Percentiles rank a stretch among this genome's conserved stretches.
These are phyloP conservation scores for Onthophagus sagittarius DNA, from an alignment of 2,888 invertebrate genomes.

Conservation along the genomic window DNA sequence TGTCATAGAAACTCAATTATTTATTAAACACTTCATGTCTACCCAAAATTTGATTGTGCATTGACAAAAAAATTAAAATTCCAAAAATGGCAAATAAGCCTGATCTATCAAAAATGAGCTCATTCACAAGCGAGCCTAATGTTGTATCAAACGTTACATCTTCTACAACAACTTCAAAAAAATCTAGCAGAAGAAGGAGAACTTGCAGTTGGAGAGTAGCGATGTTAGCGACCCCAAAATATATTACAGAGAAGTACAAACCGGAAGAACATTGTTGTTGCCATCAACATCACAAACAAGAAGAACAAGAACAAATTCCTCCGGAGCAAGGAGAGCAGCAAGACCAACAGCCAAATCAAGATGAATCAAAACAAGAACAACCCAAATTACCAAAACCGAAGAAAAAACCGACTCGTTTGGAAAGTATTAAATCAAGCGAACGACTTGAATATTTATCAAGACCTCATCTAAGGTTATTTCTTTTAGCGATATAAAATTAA, in stretches of 20 bases:
- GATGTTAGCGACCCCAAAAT: slow-evolving; percentile 26
- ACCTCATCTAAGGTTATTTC: neutral
- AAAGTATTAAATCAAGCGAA: neutral
- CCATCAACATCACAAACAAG: no score
- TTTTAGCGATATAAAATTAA: neutral
- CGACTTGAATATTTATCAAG: neutral
- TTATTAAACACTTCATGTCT: neutral
- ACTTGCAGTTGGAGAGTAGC: neutral
- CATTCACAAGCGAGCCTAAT: neutral
- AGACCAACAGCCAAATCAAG: no score
- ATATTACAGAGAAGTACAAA: neutral
- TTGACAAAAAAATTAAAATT: neutral
- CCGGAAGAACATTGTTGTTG: no score
- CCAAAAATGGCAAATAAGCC: neutral
- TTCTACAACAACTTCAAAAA: neutral
- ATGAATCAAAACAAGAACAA: no score
- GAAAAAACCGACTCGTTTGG: no score
- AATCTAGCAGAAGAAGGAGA: neutral
- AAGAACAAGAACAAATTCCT: no score
- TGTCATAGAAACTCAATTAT: neutral
- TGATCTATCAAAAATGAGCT: no score
- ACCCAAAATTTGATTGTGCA: neutral
- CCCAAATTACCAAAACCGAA: no score
- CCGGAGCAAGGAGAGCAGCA: no score
- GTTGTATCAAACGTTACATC: neutral